A percentile compares a stretch with the other conserved stretches of the same genome.
Conservation (phyloP, 2,113 vertebrate species). For the Chaetops frenatus region DNA sequence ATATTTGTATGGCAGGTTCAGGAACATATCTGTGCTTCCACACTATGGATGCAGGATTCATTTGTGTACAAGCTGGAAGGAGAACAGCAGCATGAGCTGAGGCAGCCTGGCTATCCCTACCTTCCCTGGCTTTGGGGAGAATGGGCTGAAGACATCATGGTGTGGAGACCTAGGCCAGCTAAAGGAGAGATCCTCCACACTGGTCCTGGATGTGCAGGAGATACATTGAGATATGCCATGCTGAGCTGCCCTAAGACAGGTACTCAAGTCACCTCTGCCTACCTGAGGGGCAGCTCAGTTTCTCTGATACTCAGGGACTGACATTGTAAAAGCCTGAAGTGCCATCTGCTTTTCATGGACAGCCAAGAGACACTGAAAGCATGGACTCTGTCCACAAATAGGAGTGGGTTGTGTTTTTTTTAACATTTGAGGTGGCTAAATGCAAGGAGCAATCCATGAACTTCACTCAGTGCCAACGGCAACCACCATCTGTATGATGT, state of each 20-base stretch:
- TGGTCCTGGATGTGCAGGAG: neutral
- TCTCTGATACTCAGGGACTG: neutral
- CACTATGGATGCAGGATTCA: fast-evolving
- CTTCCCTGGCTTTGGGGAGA: neutral
- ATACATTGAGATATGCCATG: fast-evolving
- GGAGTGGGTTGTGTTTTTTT: neutral
- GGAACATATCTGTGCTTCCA: neutral
- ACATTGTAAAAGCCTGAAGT: neutral
- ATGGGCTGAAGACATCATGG: neutral
- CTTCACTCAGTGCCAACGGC: neutral
- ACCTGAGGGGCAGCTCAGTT: neutral
- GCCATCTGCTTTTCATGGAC: neutral
- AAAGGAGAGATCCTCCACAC: neutral
- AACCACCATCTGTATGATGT: neutral
- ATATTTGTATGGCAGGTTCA: neutral
- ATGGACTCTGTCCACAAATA: neutral
- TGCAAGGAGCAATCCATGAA: neutral
- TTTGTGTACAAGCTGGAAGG: neutral
- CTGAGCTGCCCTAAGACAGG: neutral
- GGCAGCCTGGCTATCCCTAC: neutral
- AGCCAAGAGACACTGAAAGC: neutral
- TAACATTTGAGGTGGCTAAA: neutral
- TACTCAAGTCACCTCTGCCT: neutral
- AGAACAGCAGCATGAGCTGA: neutral
- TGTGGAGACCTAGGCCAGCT: fast-evolving